Evolutionary conservation across 2,888 invertebrate species (phyloP), one percentile per base, ranked within the genome.

Genomic region (Parnassius glacialis): DNA sequence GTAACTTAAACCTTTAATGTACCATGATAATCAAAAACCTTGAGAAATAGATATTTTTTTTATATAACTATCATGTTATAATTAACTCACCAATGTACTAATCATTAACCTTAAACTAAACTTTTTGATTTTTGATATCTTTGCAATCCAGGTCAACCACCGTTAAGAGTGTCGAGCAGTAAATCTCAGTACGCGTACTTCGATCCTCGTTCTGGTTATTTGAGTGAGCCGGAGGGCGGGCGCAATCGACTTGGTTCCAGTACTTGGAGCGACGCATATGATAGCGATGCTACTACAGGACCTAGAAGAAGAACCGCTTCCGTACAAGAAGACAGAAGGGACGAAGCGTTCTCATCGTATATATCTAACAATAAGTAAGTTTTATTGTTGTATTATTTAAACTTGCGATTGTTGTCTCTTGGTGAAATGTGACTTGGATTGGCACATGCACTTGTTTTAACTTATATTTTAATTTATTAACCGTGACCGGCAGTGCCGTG

Each of bases 181-280:
- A 85, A 85, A 68, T 90, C 90, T 0, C 92, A 92, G 68, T 92
- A 92, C 74, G 90, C 91, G 0, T 92, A 92, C 78, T 91, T 92
- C 74, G 92, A 92, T 72, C 91, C 92, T 1, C 87, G 91, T 0
- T 92, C 92, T 0, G 92, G 92, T 0, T 92, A 92, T 75, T 76
- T 92, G 41, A 92, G 92, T 66, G 92, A 92, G 67, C 92, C 92
- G 0, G 92, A 92, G 62, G 92, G 92, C 1, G 90, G 90, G 2
- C 74, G 84, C 11, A 80, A 84, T 50, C 71, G 88, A 51, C 74
- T 84, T 1, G 80, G 84, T 2, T 73, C 81, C 0, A 82, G 85
- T 62, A 81, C 87, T 2, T 88, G 87, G 86, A 87, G 87, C 55
- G 91, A 90, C 68, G 88, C 89, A 1, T 90, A 90, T 68, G 91